Conservation (phyloP, 2,113 vertebrate genomes). For the Brachyhypopomus occidentalis region DNA sequence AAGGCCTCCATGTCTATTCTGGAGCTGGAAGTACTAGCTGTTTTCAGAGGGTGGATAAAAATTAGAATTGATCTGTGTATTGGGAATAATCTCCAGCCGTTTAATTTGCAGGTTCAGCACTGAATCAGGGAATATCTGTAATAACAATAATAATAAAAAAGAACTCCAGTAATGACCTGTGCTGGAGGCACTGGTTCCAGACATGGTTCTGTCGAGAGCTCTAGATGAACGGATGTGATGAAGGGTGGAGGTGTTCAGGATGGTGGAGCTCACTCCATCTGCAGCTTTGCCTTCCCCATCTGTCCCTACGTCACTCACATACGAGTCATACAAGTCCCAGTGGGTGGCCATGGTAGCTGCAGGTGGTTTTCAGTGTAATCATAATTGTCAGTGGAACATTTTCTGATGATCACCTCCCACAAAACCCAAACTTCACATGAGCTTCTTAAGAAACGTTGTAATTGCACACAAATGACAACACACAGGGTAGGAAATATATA, state of each 20-base stretch:
- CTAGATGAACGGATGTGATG: slow-evolving; percentile 35
- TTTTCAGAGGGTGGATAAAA: background rate
- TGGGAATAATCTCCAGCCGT: background rate
- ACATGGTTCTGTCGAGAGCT: slow-evolving; percentile 41
- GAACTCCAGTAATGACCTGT: slow-evolving; percentile 66
- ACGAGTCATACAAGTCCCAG: slow-evolving; percentile 80
- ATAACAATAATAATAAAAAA: background rate
- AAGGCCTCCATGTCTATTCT: slow-evolving; percentile 63
- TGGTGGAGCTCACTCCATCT: slow-evolving; percentile 17
- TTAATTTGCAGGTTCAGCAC: background rate
- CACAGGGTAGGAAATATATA: background rate
- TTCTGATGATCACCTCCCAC: background rate
- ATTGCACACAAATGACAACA: no score
- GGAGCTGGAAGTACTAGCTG: slow-evolving; percentile 69
- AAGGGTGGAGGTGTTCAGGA: background rate
- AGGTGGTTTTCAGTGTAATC: background rate
- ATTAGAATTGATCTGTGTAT: background rate
- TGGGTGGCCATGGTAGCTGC: slow-evolving; percentile 73
- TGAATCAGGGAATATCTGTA: background rate
- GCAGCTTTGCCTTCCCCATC: background rate
- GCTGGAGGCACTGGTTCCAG: slow-evolving; percentile 58
- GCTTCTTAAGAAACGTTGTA: background rate
- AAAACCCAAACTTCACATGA: background rate
- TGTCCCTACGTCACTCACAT: slow-evolving; percentile 37
- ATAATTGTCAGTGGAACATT: background rate